These are phyloP conservation scores for Tolypeutes matacus DNA, from an alignment of 2,797 vertebrate species.

Conservation along the genomic window DNA sequence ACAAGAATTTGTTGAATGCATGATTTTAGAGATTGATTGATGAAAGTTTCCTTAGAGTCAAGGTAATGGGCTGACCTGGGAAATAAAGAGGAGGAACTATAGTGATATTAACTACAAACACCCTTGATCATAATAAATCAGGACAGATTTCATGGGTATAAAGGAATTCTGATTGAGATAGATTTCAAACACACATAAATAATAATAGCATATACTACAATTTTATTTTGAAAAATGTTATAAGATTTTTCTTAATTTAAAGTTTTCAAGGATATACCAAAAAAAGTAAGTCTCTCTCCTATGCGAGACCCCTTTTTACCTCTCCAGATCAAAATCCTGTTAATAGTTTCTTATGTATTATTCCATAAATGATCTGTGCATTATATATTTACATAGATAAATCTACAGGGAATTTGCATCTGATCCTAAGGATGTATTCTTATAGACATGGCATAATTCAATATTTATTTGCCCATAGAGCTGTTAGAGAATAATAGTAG, in stretches of 20 bases:
- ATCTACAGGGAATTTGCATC: not conserved
- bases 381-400: not conserved
- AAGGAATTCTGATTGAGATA: not conserved
- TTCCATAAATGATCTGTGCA: not conserved
- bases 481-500: not conserved
- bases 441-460: slow-evolving; percentile 23
- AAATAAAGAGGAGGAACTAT: not conserved
- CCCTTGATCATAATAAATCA: not conserved
- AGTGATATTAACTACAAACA: not conserved
- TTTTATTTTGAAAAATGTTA: slow-evolving; percentile 5
- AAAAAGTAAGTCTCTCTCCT: not conserved
- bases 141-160: not conserved
- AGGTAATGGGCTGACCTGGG: not conserved
- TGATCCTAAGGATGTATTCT: not conserved
- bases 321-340: not conserved
- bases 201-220: not conserved
- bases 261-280: not conserved
- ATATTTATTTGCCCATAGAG: not conserved
- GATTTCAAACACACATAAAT: not conserved
- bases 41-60: slow-evolving; percentile 3
- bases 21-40: not conserved
- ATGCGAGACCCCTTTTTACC: not conserved
- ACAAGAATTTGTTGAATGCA: not conserved
- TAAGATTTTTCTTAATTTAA: slow-evolving; percentile 32
- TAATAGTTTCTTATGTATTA: not conserved